A percentile compares a stretch with the other conserved stretches of the same genome.
phyloP scores from a whole-genome alignment of 2,113 vertebrate species.

The Mustela lutreola region DNA sequence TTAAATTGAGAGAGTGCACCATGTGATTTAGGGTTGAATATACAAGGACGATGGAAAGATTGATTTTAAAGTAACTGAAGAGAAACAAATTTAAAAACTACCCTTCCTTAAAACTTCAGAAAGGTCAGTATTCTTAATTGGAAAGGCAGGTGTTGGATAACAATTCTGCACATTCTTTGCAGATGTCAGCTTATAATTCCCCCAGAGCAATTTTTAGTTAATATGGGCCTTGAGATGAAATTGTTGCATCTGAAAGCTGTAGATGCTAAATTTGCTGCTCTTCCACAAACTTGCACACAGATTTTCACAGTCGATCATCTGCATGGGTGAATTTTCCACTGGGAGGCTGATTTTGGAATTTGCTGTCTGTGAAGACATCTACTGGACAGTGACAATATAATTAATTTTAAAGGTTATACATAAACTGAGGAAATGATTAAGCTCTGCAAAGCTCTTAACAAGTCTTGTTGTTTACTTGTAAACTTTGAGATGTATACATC shows the following conservation, averaged over 20 bases:
- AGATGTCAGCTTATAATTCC: slow-evolving; percentile 76
- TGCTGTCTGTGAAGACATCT: slow-evolving; percentile 42
- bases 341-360: slow-evolving; percentile 63
- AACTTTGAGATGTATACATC: not conserved
- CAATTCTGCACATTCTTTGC: slow-evolving; percentile 72
- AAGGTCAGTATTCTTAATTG: slow-evolving; percentile 76
- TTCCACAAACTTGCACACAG: slow-evolving; percentile 67
- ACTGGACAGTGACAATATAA: slow-evolving; percentile 65
- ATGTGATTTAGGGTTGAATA: slow-evolving; percentile 57
- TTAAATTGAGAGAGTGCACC: slow-evolving; percentile 30
- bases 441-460: not conserved
- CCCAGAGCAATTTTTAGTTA: slow-evolving; percentile 77
- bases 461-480: slow-evolving; percentile 1
- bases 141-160: slow-evolving; percentile 81
- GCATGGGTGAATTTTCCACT: slow-evolving; percentile 80
- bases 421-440: slow-evolving; percentile 33
- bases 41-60: slow-evolving; percentile 67
- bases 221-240: slow-evolving; percentile 76
- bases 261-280: slow-evolving; percentile 75
- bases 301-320: slow-evolving; percentile 76
- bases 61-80: slow-evolving; percentile 73
- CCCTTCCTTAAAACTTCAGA: slow-evolving; percentile 70
- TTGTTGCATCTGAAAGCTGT: slow-evolving; percentile 51
- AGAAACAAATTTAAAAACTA: slow-evolving; percentile 71
- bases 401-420: slow-evolving; percentile 68